Evolutionary conservation across 2,797 vertebrate species (phyloP).

Genomic region (Helostoma temminkii): DNA sequence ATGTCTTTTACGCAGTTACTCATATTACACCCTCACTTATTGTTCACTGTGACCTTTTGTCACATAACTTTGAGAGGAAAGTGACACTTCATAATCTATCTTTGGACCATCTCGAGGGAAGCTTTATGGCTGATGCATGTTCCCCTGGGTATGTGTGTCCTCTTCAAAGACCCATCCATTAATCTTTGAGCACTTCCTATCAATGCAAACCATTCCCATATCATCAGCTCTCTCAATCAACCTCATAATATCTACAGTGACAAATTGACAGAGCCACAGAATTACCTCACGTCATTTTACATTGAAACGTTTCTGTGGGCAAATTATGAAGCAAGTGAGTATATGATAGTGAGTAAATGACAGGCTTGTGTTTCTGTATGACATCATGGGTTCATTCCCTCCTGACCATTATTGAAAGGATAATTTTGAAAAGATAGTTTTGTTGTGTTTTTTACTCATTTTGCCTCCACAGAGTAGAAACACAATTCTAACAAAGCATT

Average conservation of each 20-base stretch:
- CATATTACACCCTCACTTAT: constrained; percentile 33
- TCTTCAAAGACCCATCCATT: constrained; percentile 70
- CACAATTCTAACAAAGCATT: too few species aligned
- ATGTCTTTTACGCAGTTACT: constrained; percentile 37
- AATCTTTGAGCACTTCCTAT: constrained; percentile 69
- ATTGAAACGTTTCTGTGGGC: constrained; percentile 11
- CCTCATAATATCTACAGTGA: constrained; percentile 76
- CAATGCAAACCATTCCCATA: constrained; percentile 73
- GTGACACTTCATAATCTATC: constrained; percentile 61
- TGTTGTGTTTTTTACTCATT: too few species aligned
- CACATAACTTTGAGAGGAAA: constrained; percentile 56
- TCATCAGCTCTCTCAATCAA: constrained; percentile 73
- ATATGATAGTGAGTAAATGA: too few species aligned
- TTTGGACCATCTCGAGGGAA: constrained; percentile 51
- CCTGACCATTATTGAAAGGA: too few species aligned
- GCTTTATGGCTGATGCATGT: constrained; percentile 57
- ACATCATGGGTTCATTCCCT: too few species aligned
- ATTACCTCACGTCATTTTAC: constrained; percentile 68
- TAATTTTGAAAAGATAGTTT: too few species aligned
- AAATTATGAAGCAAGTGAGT: constrained; percentile 6
- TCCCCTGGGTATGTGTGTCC: constrained; percentile 66
- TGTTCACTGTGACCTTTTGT: constrained; percentile 55
- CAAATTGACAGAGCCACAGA: constrained; percentile 73
- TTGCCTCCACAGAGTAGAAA: too few species aligned
- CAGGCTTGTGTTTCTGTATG: too few species aligned